These are phyloP conservation scores for Poeciliopsis infans DNA, from an alignment of 2,797 vertebrate genomes.

Conservation along the genomic window DNA sequence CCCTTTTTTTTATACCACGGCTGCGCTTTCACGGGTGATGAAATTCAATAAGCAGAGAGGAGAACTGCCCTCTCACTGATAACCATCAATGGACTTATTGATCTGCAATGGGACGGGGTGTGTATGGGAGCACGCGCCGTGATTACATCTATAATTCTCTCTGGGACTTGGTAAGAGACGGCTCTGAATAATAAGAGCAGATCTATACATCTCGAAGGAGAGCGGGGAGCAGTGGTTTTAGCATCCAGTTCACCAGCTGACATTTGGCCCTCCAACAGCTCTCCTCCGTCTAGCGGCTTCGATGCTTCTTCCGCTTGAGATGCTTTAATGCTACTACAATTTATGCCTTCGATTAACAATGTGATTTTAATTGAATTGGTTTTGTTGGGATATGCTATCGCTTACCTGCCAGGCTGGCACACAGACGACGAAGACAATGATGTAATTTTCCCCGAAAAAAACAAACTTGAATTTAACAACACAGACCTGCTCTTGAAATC, in stretches of 20 bases:
- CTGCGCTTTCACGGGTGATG: conserved; percentile 79
- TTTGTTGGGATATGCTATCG: background rate
- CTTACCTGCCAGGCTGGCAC: background rate
- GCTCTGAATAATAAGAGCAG: conserved; percentile 65
- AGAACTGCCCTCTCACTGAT: conserved; percentile 80
- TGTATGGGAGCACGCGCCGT: background rate
- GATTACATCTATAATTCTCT: conserved; percentile 65
- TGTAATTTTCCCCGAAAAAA: background rate
- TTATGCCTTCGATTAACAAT: background rate
- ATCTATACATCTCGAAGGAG: conserved; percentile 63
- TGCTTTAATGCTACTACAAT: background rate
- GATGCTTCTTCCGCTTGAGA: background rate
- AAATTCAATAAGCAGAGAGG: conserved; percentile 82
- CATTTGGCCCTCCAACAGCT: conserved; percentile 26
- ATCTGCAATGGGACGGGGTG: conserved; percentile 59
- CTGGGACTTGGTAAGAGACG: conserved; percentile 61
- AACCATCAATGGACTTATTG: conserved; percentile 79
- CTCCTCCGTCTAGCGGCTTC: background rate
- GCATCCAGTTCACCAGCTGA: conserved; percentile 30
- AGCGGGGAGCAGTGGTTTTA: conserved; percentile 47
- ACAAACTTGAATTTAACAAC: background rate
- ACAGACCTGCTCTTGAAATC: background rate
- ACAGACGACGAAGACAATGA: background rate
- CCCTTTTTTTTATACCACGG: conserved; percentile 71
- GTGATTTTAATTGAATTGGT: background rate